phyloP scores from a whole-genome alignment of 1,140 invertebrate genomes.

The Sarcophaga bullata region DNA sequence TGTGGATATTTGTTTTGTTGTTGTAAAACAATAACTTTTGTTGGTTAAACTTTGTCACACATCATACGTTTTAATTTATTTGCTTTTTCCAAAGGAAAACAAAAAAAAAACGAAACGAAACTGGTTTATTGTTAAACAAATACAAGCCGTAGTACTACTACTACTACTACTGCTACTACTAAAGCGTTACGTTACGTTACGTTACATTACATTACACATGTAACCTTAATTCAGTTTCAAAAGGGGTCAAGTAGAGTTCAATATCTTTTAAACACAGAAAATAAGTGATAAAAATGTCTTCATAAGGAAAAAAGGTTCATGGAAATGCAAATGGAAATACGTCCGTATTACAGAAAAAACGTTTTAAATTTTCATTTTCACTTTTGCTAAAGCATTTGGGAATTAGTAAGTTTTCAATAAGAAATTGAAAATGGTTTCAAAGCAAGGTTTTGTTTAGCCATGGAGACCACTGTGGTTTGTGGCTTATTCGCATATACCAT shows the following conservation, averaged over 20 bases:
- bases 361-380: too few relatives aligned
- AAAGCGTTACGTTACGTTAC: too few relatives aligned
- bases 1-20: not conserved
- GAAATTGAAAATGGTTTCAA: too few relatives aligned
- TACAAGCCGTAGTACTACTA: too few relatives aligned
- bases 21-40: constrained; percentile 1
- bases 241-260: constrained; percentile 28
- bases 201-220: too few relatives aligned
- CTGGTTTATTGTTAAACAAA: constrained; percentile 15
- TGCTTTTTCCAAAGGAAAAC: not conserved
- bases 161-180: too few relatives aligned
- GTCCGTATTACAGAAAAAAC: too few relatives aligned
- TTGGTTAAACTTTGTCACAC: constrained; percentile 37
- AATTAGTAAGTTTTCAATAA: too few relatives aligned
- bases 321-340: not conserved
- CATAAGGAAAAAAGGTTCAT: not conserved
- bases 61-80: constrained; percentile 13
- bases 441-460: too few relatives aligned
- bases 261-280: not conserved
- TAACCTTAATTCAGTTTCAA: not conserved
- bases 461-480: too few relatives aligned
- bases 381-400: too few relatives aligned
- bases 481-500: too few relatives aligned
- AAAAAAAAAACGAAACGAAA: not conserved
- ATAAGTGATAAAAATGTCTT: not conserved